A percentile compares a stretch with the other conserved stretches of the same genome.
Evolutionary conservation across 2,797 vertebrate genomes (phyloP).

Genomic region (Pelodytes ibericus): DNA sequence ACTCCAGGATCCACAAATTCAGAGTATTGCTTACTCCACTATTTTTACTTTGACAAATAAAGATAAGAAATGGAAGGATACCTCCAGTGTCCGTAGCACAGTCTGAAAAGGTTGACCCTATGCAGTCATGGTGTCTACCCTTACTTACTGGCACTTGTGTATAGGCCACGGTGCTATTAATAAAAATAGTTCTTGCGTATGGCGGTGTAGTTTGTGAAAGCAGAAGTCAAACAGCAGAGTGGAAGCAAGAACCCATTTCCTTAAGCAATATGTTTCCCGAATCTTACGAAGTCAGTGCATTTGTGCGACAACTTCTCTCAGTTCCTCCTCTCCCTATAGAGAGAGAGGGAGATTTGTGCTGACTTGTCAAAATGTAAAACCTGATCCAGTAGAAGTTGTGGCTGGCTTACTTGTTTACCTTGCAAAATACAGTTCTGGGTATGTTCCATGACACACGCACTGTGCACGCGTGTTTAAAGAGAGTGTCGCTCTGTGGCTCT

Average conservation of each 20-base stretch:
- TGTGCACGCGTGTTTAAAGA: neutral
- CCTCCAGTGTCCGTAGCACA: neutral
- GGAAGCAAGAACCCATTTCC: conserved; percentile 52
- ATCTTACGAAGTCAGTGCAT: conserved; percentile 25
- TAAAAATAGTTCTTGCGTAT: neutral
- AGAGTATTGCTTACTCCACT: too few species aligned
- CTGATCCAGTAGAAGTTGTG: conserved; percentile 58
- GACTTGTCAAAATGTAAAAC: conserved; percentile 63
- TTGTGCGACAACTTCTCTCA: conserved; percentile 50
- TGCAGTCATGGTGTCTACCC: too few species aligned
- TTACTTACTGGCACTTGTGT: too few species aligned
- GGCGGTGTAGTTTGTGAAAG: conserved; percentile 12
- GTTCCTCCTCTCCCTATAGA: conserved; percentile 71
- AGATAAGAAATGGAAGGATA: too few species aligned
- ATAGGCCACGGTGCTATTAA: neutral
- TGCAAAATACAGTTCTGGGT: conserved; percentile 22
- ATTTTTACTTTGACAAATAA: too few species aligned
- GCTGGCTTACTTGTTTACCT: conserved; percentile 34
- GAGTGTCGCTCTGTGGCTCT: neutral
- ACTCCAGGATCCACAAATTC: too few species aligned
- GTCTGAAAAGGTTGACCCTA: too few species aligned
- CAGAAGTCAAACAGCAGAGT: conserved; percentile 33
- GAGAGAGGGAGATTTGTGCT: conserved; percentile 64
- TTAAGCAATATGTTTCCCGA: conserved; percentile 76
- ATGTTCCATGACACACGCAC: conserved; percentile 14